A percentile compares a stretch with the other conserved stretches of the same genome.
phyloP scores from a whole-genome alignment of 2,797 vertebrate genomes.

The Poecilia gillii region DNA sequence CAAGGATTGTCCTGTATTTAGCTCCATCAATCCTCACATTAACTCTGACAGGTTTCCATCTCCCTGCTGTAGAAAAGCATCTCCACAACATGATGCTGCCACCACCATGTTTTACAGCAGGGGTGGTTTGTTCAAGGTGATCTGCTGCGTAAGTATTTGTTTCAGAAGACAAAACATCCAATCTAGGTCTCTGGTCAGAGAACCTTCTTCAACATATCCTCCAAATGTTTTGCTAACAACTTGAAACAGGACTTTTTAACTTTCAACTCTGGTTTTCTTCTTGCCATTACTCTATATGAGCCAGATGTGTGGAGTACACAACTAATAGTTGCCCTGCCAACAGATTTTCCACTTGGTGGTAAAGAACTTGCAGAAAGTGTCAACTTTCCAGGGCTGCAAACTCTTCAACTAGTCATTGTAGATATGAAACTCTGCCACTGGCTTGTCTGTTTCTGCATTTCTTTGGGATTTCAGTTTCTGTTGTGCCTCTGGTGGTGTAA shows the following conservation, averaged over 20 bases:
- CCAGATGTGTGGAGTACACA: not conserved
- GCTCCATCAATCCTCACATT: not conserved
- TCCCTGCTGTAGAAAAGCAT: not conserved
- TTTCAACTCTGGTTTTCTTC: not conserved
- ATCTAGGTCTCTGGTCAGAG: not conserved
- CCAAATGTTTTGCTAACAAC: not conserved
- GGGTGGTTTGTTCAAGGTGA: not conserved
- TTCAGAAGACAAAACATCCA: not conserved
- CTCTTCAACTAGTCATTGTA: not conserved
- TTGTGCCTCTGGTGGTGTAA: not conserved
- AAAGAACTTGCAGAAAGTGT: not conserved
- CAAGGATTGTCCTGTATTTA: not conserved
- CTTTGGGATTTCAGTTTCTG: conserved; percentile 1
- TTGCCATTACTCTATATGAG: not conserved
- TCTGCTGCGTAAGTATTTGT: not conserved
- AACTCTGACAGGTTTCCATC: not conserved
- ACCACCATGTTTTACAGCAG: not conserved
- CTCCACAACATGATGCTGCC: not conserved
- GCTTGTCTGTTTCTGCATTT: not conserved
- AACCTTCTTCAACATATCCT: not conserved
- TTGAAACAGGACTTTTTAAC: not conserved
- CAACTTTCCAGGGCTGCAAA: not conserved
- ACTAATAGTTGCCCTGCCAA: not conserved
- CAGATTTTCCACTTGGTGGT: not conserved
- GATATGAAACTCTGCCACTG: not conserved